phyloP scores from a whole-genome alignment of 2,113 vertebrate species.

The Strix uralensis region DNA sequence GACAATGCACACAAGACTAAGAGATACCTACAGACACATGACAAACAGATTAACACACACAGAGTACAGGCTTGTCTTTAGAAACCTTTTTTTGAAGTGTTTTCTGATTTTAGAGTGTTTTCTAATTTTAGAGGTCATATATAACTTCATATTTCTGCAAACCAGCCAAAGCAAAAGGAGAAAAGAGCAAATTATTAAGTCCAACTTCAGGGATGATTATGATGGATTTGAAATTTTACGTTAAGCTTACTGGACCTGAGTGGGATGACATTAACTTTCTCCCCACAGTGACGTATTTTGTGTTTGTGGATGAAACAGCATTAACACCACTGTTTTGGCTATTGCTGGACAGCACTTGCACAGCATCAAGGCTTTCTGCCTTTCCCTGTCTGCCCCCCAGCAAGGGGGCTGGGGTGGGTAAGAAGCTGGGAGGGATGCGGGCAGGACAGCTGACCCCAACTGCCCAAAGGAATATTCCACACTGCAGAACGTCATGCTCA shows the following conservation, averaged over 20 bases:
- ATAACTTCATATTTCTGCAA: background rate
- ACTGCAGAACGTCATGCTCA: too few species aligned
- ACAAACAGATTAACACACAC: background rate
- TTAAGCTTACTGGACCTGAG: background rate
- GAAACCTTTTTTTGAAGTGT: background rate
- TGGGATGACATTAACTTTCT: background rate
- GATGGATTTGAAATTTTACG: background rate
- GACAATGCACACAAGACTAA: background rate
- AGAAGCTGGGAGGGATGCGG: background rate
- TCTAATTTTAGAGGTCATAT: background rate
- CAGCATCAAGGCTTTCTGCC: background rate
- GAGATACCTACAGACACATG: background rate
- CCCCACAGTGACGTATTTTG: background rate
- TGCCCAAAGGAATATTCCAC: background rate
- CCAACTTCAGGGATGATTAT: background rate
- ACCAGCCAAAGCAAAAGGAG: background rate
- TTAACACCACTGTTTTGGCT: background rate
- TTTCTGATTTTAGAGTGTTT: too few species aligned
- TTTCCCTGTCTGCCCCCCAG: background rate
- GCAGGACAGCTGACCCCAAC: background rate
- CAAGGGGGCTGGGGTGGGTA: background rate
- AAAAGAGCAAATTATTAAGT: background rate
- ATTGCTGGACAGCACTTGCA: background rate
- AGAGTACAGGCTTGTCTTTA: background rate
- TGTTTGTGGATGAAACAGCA: background rate